phyloP scores from a whole-genome alignment of 2,113 vertebrate species.

The Phalacrocorax carbo region DNA sequence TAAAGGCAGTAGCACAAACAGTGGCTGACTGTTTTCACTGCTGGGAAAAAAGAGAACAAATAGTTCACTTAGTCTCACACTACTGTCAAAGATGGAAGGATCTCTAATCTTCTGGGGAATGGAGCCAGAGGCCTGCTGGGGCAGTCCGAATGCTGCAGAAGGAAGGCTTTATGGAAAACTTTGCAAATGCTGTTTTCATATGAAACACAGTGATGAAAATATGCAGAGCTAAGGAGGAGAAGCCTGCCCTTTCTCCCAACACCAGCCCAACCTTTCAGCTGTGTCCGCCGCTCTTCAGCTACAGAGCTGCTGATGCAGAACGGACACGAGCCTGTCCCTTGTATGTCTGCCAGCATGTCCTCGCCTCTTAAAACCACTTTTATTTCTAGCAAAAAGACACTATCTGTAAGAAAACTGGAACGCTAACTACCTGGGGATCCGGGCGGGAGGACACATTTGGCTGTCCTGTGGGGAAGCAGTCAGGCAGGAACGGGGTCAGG shows the following conservation, averaged over 20 bases:
- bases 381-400: background rate
- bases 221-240: background rate
- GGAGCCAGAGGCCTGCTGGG: background rate
- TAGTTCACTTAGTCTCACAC: background rate
- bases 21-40: background rate
- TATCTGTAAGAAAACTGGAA: background rate
- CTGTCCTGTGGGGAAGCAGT: background rate
- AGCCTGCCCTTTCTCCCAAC: background rate
- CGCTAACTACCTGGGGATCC: background rate
- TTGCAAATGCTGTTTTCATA: background rate
- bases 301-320: background rate
- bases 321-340: accelerated
- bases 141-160: background rate
- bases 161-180: background rate
- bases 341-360: background rate
- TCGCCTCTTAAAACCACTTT: background rate
- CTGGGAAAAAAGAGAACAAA: constrained; percentile 17
- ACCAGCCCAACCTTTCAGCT: background rate
- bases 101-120: constrained; percentile 3
- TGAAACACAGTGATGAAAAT: background rate
- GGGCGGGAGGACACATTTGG: background rate
- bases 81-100: background rate
- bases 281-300: background rate
- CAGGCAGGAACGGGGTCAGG: background rate
- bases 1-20: constrained; percentile 7